Evolutionary conservation across 2,888 invertebrate genomes (phyloP), one percentile per base, ranked within the genome.

Genomic region (Pammene aurita): DNA sequence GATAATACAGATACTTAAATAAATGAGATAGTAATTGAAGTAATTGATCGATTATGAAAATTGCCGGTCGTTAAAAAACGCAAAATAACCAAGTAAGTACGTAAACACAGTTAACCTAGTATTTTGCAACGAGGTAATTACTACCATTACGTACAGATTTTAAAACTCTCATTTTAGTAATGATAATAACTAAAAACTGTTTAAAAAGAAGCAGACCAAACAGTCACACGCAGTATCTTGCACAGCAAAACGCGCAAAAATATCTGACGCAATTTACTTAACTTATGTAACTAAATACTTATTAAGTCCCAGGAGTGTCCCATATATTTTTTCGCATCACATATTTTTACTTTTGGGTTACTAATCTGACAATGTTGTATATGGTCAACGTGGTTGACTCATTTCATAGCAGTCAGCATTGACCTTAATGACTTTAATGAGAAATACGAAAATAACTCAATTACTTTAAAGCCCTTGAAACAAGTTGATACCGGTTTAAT

Each of bases 381-480:
- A 38, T 38, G 38, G 7, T 7, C 1, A 38, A 26, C 26, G 26
- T 38, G 38, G 38, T 38, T 38, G 26, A 38, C 9, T 38, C 38
- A 38, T 13, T 9, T 11, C 35, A 14, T 38, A 55, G 13, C 42
- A n/a, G 14, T 14, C n/a, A 54, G 11, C 60, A 61, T 60, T 61
- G 60, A 67, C 66, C 60, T 48, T 18, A 67, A 61, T 61, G 62
- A 44, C 13, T 26, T 26, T 4, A 26, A 26, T 26, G 26, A 26
- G 26, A 48, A 64, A 44, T 34, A 63, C 63, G 18, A 46, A 64
- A 55, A 56, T n/a, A 56, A 18, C 38, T 38, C 35, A 58, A 48
- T 61, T 67, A 67, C 60, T 44, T 26, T 46, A 54, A 55, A 61
- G 60, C 66, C 66, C 60, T 66, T 61, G 38, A 26, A n/a, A 46